These are phyloP conservation scores for Scortum barcoo DNA, from an alignment of 2,113 vertebrate genomes.

Conservation along the genomic window DNA sequence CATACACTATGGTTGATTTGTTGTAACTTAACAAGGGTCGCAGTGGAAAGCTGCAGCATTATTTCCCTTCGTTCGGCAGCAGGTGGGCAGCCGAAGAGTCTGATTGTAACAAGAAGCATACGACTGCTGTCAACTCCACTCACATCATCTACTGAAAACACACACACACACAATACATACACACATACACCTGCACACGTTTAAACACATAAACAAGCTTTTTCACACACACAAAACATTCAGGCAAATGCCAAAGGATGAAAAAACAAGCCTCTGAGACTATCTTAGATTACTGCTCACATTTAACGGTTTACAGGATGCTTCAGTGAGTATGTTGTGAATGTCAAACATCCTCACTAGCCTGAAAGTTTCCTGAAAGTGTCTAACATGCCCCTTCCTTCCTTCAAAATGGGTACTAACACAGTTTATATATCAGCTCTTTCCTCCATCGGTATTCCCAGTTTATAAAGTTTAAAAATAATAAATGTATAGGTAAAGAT, in stretches of 20 bases:
- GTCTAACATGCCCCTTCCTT: too few relatives aligned
- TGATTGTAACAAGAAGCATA: constrained; percentile 31
- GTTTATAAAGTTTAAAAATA: too few relatives aligned
- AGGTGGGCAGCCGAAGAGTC: constrained; percentile 39
- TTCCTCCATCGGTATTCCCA: too few relatives aligned
- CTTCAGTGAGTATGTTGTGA: too few relatives aligned
- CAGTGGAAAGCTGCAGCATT: constrained; percentile 12
- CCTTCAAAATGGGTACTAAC: too few relatives aligned
- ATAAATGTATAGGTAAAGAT: too few relatives aligned
- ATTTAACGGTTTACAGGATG: neutral
- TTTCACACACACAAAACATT: neutral
- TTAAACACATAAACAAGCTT: neutral
- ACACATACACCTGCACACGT: neutral
- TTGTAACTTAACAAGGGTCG: constrained; percentile 30
- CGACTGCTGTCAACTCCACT: constrained; percentile 34
- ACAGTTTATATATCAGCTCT: too few relatives aligned
- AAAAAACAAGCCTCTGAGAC: neutral
- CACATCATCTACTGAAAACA: constrained; percentile 8
- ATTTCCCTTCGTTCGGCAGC: constrained; percentile 27
- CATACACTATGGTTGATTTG: neutral
- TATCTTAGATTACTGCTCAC: neutral
- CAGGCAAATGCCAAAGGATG: neutral
- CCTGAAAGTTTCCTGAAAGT: neutral
- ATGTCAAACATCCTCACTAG: neutral
- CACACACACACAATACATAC: constrained; percentile 1